Base-by-base conservation (phyloP, 2,113 vertebrate genomes). In the Gnathonemus echidnorhynchus region DNA sequence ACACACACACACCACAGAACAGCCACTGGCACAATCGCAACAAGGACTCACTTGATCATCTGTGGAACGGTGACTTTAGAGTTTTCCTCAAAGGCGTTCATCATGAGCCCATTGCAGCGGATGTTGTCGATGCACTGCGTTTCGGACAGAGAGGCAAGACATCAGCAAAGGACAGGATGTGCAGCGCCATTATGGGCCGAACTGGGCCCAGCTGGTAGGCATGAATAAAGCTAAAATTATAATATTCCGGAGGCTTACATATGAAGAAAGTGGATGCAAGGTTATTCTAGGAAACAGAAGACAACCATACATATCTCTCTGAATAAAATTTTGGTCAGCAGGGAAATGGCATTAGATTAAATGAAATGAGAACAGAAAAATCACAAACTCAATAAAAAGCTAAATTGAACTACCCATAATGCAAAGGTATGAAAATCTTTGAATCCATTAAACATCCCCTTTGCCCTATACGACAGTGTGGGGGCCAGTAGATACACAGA, bases 81-180 rank as follows among this genome's bases (percentile, higher is more conserved):
- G 90, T 98, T 99, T 90, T 99, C 98, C 92, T 99, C 98, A 62
- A 99, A 99, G 21, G 97, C 98, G 0, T 99, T 99, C 98, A 99
- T 99, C 98, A 99, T 99, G 89, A 99, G 96, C 1, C 98, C 98
- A 1, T 99, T 99, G 94, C 98, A 99, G 39, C 98, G 97, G 91
- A 99, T 99, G 92, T 99, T 99, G 93, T 99, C 98, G 92, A 99
- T 98, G 19, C 98, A 99, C 98, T 99, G 93, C 46, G 85, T 80
- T 92, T 42, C 89, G 74, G n/a, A 91, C 87, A 92, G 13, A 87
- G 58, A 77, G 11, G 31, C 11, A 3, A 6, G 31, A 31, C 27
- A 31, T 52, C 49, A 87, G 45, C 46, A 85, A n/a, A 84, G 6
- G 5, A 45, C 27, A 74, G 27, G 27, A 74, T 5, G 66, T 15